Evolutionary conservation across 2,797 vertebrate species (phyloP).

Genomic region (Lutjanus campechanus): DNA sequence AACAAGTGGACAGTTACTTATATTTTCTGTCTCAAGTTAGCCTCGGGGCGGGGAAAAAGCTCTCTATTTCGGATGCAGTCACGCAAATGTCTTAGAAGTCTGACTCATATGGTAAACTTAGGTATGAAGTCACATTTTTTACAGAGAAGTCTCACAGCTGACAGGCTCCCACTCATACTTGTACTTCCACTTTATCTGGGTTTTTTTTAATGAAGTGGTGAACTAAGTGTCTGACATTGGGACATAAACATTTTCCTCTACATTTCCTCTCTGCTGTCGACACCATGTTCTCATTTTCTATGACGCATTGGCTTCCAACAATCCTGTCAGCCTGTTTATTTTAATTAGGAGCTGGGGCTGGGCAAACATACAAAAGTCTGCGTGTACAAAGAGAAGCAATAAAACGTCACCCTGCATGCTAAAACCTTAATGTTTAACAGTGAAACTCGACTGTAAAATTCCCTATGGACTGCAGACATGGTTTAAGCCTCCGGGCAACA

Average conservation of each 20-base stretch:
- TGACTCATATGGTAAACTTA: conserved; percentile 43
- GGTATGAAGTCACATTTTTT: conserved; percentile 39
- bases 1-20: neutral
- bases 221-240: neutral
- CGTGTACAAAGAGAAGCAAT: conserved; percentile 13
- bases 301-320: neutral
- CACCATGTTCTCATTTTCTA: conserved; percentile 23
- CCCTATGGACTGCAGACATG: conserved; percentile 64
- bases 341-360: conserved; percentile 6
- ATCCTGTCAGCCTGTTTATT: conserved; percentile 25
- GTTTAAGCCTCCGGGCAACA: conserved; percentile 74
- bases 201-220: neutral
- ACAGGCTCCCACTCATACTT: conserved; percentile 17
- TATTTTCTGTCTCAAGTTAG: neutral
- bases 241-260: neutral
- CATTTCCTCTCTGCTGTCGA: conserved; percentile 12
- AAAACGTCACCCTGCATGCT: conserved; percentile 61
- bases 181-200: neutral
- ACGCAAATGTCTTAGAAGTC: conserved; percentile 41
- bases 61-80: conserved; percentile 21
- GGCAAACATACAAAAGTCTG: conserved; percentile 14
- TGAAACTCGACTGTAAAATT: conserved; percentile 60
- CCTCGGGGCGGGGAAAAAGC: neutral
- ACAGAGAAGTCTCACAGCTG: conserved; percentile 7
- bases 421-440: conserved; percentile 53